phyloP scores from a whole-genome alignment of 2,888 invertebrate species.

The Baronia brevicornis region DNA sequence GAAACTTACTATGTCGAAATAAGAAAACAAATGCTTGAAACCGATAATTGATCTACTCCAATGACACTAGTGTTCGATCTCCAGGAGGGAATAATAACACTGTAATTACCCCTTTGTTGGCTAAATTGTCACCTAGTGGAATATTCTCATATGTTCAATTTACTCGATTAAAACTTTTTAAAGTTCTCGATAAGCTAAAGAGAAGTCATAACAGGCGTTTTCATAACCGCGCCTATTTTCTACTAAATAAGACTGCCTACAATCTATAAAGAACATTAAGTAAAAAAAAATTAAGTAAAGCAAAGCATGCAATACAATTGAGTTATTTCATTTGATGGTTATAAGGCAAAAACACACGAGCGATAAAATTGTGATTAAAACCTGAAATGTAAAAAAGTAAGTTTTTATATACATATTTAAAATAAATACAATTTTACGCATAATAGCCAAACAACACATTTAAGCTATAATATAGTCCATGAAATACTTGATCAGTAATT shows the following conservation, averaged over 20 bases:
- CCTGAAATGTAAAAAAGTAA: no score
- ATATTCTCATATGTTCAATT: conserved; percentile 27
- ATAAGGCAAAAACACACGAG: no score
- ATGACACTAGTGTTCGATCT: conserved; percentile 49
- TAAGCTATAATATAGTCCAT: no score
- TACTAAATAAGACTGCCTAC: conserved; percentile 12
- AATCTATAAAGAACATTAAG: no score
- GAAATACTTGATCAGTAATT: no score
- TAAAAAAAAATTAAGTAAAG: no score
- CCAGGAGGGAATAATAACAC: conserved; percentile 36
- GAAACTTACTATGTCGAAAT: conserved; percentile 33
- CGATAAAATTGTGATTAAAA: no score
- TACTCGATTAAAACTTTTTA: neutral
- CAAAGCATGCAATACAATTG: no score
- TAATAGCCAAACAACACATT: no score
- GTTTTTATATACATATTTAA: no score
- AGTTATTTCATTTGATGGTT: no score
- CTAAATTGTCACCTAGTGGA: conserved; percentile 30
- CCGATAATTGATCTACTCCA: conserved; percentile 52
- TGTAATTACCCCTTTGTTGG: conserved; percentile 32
- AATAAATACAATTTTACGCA: no score
- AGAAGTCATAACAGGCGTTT: conserved; percentile 30
- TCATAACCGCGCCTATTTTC: conserved; percentile 15
- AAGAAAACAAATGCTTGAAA: conserved; percentile 52
- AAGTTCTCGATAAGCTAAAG: conserved; percentile 47